A percentile compares a stretch with the other conserved stretches of the same genome.
phyloP scores from a whole-genome alignment of 2,888 invertebrate genomes.

The Mesoligia furuncula region DNA sequence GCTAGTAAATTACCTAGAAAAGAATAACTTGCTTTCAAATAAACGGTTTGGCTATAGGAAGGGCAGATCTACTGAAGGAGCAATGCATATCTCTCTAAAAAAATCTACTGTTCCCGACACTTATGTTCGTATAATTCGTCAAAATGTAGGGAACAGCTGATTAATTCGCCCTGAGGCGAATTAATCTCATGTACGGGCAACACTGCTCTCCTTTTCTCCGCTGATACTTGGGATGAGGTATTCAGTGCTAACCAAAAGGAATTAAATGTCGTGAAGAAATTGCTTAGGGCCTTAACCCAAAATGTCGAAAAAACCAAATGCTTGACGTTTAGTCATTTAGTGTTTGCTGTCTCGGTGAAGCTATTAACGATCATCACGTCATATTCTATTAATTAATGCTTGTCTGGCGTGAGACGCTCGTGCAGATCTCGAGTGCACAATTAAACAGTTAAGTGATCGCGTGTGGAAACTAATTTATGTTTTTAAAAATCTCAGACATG shows the following conservation, averaged over 20 bases:
- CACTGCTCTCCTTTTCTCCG: neutral
- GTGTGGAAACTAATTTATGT: neutral
- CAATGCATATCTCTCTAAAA: neutral
- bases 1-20: neutral
- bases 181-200: neutral
- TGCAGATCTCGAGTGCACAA: neutral
- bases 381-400: neutral
- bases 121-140: too few species aligned
- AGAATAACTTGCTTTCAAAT: neutral
- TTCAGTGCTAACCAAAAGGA: neutral
- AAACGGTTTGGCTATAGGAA: neutral
- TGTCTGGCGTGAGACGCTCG: neutral
- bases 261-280: neutral
- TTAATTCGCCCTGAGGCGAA: neutral
- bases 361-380: neutral
- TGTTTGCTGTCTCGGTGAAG: neutral
- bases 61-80: neutral
- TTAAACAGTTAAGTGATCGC: neutral
- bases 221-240: neutral
- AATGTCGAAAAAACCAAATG: neutral
- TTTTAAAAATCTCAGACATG: neutral
- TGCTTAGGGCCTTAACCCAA: neutral
- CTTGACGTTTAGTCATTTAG: neutral
- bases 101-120: too few species aligned
- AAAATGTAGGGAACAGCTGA: too few species aligned